Evolutionary conservation across 2,797 vertebrate genomes (phyloP).

Genomic region (Bovichtus variegatus): DNA sequence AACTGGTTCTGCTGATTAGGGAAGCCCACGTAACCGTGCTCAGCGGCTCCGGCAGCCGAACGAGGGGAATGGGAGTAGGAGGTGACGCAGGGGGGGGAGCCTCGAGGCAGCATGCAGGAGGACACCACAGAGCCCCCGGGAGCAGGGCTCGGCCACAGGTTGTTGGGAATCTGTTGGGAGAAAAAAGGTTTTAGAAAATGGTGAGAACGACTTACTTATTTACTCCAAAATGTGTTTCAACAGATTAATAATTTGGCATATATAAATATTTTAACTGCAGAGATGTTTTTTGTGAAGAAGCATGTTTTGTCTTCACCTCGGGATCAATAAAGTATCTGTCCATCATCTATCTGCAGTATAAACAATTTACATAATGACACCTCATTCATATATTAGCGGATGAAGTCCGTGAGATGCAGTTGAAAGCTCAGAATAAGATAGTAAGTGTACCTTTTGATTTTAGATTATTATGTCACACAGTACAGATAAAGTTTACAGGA

Average conservation of each 20-base stretch:
- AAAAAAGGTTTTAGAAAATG: slow-evolving; percentile 2
- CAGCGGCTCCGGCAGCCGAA: slow-evolving; percentile 68
- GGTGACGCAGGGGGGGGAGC: slow-evolving; percentile 94
- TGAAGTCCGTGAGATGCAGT: not conserved
- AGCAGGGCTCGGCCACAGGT: slow-evolving; percentile 92
- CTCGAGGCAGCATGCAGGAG: slow-evolving; percentile 97
- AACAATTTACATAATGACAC: not conserved
- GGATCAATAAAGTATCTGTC: no score
- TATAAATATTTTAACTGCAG: not conserved
- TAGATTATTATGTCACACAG: not conserved
- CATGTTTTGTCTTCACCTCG: no score
- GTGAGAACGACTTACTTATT: not conserved
- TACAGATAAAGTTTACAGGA: not conserved
- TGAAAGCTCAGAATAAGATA: not conserved
- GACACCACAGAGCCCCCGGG: slow-evolving; percentile 92
- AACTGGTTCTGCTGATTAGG: slow-evolving; percentile 98
- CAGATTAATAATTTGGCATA: not conserved
- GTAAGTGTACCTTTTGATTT: not conserved
- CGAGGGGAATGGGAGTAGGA: slow-evolving; percentile 94
- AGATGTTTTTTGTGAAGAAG: not conserved
- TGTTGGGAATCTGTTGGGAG: slow-evolving; percentile 93
- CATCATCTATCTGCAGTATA: no score
- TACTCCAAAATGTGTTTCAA: not conserved
- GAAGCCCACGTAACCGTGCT: slow-evolving; percentile 94
- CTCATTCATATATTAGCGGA: not conserved